Evolutionary conservation across 64 coral and sea anemone species (phyloP).

Genomic region (Stylophora pistillata): DNA sequence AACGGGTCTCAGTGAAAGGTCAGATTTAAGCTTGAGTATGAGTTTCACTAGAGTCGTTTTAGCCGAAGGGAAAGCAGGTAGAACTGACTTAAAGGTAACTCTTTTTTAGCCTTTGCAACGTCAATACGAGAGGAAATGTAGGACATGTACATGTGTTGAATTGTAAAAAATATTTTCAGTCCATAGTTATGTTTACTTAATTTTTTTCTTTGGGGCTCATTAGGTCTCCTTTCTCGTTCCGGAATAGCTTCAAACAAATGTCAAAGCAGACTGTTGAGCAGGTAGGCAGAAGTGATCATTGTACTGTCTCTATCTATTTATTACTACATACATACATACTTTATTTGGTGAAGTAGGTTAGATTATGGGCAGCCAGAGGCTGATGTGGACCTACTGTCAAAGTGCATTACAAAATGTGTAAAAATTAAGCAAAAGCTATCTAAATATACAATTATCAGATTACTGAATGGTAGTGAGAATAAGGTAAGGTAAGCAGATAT

Average conservation of each 20-base stretch:
- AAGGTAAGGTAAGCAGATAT: too few relatives aligned
- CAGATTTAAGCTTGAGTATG: conserved; percentile 18
- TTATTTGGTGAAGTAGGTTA: too few relatives aligned
- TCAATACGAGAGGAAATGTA: too few relatives aligned
- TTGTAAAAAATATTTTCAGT: neutral
- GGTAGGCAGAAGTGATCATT: neutral
- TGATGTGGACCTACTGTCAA: too few relatives aligned
- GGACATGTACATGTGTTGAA: neutral
- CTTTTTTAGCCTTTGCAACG: too few relatives aligned
- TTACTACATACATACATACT: too few relatives aligned
- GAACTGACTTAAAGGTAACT: neutral
- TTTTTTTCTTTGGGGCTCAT: neutral
- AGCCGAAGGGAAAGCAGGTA: neutral
- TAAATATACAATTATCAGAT: too few relatives aligned
- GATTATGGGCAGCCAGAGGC: too few relatives aligned
- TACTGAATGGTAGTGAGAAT: too few relatives aligned
- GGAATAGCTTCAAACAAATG: neutral
- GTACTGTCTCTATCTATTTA: neutral
- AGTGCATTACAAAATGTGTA: too few relatives aligned
- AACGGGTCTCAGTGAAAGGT: neutral
- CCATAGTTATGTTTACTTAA: neutral
- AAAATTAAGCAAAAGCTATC: too few relatives aligned
- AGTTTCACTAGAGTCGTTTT: neutral
- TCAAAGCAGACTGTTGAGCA: neutral
- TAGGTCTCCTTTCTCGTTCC: neutral